These are phyloP conservation scores for Eciton burchellii DNA, from an alignment of 1,140 invertebrate species.

Conservation along the genomic window DNA sequence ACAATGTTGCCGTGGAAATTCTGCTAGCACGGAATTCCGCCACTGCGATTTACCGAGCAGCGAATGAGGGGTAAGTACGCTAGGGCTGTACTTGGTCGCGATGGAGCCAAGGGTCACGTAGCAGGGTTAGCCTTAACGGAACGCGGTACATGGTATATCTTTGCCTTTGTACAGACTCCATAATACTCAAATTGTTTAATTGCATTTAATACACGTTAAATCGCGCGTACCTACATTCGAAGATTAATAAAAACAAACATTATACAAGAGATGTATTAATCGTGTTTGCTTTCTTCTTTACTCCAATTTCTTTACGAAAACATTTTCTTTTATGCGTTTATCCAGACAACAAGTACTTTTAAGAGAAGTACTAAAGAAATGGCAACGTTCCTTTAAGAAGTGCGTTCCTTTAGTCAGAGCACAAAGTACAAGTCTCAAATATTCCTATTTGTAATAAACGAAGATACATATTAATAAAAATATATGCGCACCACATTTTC, in stretches of 20 bases:
- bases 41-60: slow-evolving; percentile 30
- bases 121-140: background rate
- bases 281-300: background rate
- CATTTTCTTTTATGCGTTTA: background rate
- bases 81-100: background rate
- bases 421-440: background rate
- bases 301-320: background rate
- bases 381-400: background rate
- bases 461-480: background rate
- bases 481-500: background rate
- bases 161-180: background rate
- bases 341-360: no score
- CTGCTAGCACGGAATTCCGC: slow-evolving; percentile 24
- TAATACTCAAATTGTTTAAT: background rate
- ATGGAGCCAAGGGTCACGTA: background rate
- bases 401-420: background rate
- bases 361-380: no score
- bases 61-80: slow-evolving; percentile 1
- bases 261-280: background rate
- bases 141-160: background rate
- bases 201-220: background rate
- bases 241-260: no score
- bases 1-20: background rate
- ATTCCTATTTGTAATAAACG: background rate
- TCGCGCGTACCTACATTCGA: no score